phyloP scores from a whole-genome alignment of 2,113 vertebrate species.

The Oncorhynchus gorbuscha region DNA sequence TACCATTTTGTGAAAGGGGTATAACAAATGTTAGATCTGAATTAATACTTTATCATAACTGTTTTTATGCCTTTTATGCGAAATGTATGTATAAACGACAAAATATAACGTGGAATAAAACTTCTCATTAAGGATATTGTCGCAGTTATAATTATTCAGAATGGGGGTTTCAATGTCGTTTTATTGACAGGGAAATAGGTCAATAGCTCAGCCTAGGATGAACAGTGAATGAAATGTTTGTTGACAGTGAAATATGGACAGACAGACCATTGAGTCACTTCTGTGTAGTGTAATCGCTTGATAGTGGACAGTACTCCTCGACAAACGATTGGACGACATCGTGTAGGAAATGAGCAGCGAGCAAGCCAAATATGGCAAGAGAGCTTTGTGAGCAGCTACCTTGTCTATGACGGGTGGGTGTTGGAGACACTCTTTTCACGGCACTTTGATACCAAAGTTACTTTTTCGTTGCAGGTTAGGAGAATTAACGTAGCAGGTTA shows the following conservation, averaged over 20 bases:
- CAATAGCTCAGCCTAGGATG: neutral
- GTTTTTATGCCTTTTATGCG: slow-evolving; percentile 72
- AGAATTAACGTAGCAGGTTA: too few relatives aligned
- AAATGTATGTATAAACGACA: slow-evolving; percentile 64
- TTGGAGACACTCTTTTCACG: neutral
- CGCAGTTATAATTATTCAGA: too few relatives aligned
- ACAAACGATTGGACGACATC: slow-evolving; percentile 53
- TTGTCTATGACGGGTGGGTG: slow-evolving; percentile 11
- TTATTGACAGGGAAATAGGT: neutral
- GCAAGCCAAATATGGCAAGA: slow-evolving; percentile 62
- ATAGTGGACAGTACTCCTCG: neutral
- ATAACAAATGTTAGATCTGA: slow-evolving; percentile 53
- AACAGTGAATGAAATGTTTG: slow-evolving; percentile 25
- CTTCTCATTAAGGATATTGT: neutral
- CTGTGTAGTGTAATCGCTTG: slow-evolving; percentile 25
- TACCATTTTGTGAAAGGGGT: slow-evolving; percentile 57
- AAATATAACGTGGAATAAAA: slow-evolving; percentile 51
- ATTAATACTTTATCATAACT: slow-evolving; percentile 65
- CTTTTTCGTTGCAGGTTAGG: too few relatives aligned
- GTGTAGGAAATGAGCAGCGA: slow-evolving; percentile 56
- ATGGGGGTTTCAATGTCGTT: neutral
- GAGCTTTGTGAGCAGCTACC: slow-evolving; percentile 15
- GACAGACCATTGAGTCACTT: slow-evolving; percentile 58
- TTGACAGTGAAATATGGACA: slow-evolving; percentile 39
- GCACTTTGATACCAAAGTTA: too few relatives aligned